Conservation (phyloP, 2,797 vertebrate genomes). For the Scyliorhinus canicula region DNA sequence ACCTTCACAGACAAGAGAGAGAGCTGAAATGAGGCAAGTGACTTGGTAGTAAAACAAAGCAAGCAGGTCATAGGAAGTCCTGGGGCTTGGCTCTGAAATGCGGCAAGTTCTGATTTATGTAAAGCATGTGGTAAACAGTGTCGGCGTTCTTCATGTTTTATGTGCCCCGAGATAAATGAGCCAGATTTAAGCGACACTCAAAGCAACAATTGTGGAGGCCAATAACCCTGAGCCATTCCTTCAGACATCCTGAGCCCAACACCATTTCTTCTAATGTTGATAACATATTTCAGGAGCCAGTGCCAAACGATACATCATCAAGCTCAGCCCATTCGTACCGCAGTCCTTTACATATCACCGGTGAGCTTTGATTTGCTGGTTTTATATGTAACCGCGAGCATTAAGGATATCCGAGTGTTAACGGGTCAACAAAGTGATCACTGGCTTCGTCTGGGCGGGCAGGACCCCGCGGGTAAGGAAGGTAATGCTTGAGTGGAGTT, state of each 20-base stretch:
- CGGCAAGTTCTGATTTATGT: neutral
- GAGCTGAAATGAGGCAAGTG: neutral
- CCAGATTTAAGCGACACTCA: neutral
- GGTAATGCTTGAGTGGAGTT: too few species aligned
- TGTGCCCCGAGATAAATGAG: neutral
- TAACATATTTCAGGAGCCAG: neutral
- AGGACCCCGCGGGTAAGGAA: too few species aligned
- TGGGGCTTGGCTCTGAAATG: neutral
- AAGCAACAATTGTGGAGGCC: neutral
- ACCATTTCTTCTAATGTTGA: neutral
- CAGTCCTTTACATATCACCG: neutral
- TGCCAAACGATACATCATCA: neutral
- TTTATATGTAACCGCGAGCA: neutral
- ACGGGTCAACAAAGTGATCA: too few species aligned
- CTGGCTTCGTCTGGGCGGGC: too few species aligned
- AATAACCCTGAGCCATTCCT: neutral
- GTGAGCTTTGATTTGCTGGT: neutral
- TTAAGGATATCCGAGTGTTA: too few species aligned
- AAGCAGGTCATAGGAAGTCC: neutral
- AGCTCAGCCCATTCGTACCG: neutral
- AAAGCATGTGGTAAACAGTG: neutral
- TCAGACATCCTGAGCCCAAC: neutral
- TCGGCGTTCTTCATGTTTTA: neutral
- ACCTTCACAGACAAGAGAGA: constrained; percentile 57
- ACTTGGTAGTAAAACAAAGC: neutral